Evolutionary conservation across 2,888 invertebrate genomes (phyloP).

Genomic region (Pegoplata infirma): DNA sequence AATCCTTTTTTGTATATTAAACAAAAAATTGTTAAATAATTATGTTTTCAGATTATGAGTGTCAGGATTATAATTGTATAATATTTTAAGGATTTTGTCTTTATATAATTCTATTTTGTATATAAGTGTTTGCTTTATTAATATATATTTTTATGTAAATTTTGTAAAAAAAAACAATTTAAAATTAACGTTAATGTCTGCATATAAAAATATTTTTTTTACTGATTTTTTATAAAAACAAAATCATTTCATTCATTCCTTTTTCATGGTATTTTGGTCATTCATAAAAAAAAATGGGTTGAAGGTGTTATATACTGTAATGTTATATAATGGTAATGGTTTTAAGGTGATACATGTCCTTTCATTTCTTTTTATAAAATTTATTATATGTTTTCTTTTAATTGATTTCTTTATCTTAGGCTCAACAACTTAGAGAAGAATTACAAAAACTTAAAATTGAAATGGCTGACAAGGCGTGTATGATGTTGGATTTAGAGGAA

Average conservation of each 20-base stretch:
- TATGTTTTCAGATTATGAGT: too few species aligned
- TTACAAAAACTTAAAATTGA: constrained; percentile 69
- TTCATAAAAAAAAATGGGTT: constrained; percentile 53
- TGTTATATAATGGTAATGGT: constrained; percentile 9
- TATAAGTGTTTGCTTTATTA: neutral
- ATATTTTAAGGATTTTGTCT: too few species aligned
- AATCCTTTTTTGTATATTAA: too few species aligned
- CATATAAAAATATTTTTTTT: too few species aligned
- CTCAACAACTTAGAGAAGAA: constrained; percentile 68
- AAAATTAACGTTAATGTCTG: neutral
- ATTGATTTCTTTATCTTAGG: constrained; percentile 32
- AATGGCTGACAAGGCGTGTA: constrained; percentile 73
- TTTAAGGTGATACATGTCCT: neutral
- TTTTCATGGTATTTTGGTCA: neutral
- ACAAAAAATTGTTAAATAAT: too few species aligned
- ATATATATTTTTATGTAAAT: neutral
- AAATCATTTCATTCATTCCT: neutral
- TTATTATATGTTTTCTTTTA: constrained; percentile 5
- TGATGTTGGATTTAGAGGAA: constrained; percentile 73
- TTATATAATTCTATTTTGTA: neutral
- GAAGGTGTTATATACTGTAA: constrained; percentile 29
- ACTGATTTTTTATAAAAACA: too few species aligned
- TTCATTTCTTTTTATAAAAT: neutral
- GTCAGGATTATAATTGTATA: too few species aligned
- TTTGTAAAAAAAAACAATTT: neutral